Evolutionary conservation across 1,140 invertebrate genomes (phyloP), one percentile per base, ranked within the genome.

Genomic region (Amphibalanus amphitrite): DNA sequence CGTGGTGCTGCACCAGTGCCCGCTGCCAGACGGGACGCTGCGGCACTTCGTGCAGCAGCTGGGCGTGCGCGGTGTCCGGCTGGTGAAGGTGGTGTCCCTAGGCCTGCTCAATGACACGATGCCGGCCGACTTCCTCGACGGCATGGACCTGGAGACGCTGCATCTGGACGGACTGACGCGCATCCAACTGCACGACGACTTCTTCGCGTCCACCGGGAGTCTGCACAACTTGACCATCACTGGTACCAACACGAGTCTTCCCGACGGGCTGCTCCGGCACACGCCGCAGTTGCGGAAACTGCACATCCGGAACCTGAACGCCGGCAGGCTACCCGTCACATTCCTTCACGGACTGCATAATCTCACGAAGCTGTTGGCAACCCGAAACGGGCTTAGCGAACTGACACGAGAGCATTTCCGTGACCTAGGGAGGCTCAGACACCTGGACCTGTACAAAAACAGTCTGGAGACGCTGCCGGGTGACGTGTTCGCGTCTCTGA

Each of bases 241-340:
- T 73, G 85, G 23, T 80, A 82, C 26, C 83, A 82, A 72, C 77
- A 79, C 77, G 6, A 79, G 81, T 75, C 78, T 88, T 73, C 83
- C 84, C 25, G 79, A 79, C 3, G 84, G 83, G 23, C 78, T 86
- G 64, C 88, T 89, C 75, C 79, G 81, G 65, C 82, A 85, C 77
- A 80, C 87, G 74, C 80, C 79, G 29, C 82, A 83, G 71, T 75
- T 89, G 59, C 78, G 79, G 71, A 81, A 82, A 33, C 76, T 88
- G 47, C 86, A 86, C 72, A 76, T 88, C 33, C 86, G 86, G 85
- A 82, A 71, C 81, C 81, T 72, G 76, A 83, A 82, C 72, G 85
- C 88, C 74, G 81, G 80, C 1, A 78, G 80, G 25, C 75, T 88
- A 70, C 87, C 87, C 23, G 80, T 81, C 72, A 81, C 81, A 73